phyloP scores from a whole-genome alignment of 2,113 vertebrate species.

The Tragelaphus scriptus region DNA sequence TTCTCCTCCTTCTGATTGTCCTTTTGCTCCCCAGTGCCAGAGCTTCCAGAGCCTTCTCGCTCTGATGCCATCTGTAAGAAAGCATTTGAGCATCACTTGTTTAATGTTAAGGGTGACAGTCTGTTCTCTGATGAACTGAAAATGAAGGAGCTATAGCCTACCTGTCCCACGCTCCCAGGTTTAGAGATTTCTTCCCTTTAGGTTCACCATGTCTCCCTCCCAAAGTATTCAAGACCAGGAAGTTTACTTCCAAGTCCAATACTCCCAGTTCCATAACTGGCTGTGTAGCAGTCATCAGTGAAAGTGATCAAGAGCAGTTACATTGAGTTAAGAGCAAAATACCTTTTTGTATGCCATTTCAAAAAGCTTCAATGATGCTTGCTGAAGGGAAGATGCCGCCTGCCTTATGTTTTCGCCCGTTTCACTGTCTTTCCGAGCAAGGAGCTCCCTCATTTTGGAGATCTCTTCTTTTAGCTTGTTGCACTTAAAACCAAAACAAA shows the following conservation, averaged over 20 bases:
- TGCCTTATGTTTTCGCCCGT: slow-evolving; percentile 97
- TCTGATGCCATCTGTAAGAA: slow-evolving; percentile 95
- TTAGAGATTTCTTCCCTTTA: neutral
- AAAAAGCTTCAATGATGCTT: slow-evolving; percentile 97
- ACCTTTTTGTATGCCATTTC: slow-evolving; percentile 99
- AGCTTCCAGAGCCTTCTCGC: slow-evolving; percentile 85
- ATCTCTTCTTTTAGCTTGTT: slow-evolving; percentile 96
- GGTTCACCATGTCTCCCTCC: neutral
- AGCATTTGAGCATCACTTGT: slow-evolving; percentile 21
- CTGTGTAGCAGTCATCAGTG: neutral
- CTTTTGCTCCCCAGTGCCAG: slow-evolving; percentile 82
- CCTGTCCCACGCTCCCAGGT: neutral
- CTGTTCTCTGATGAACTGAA: neutral
- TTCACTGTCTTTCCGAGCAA: slow-evolving; percentile 94
- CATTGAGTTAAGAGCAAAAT: neutral
- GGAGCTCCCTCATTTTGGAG: slow-evolving; percentile 90
- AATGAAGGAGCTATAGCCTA: neutral
- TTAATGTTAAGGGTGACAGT: neutral
- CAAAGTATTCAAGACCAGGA: neutral
- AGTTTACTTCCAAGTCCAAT: neutral
- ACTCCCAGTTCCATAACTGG: neutral
- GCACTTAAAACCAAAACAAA: slow-evolving; percentile 82
- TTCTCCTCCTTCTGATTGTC: slow-evolving; percentile 95
- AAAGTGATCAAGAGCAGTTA: neutral
- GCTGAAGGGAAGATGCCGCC: slow-evolving; percentile 92